Evolutionary conservation across 1,140 invertebrate genomes (phyloP), one percentile per base, ranked within the genome.

Genomic region (Psix sp.): DNA sequence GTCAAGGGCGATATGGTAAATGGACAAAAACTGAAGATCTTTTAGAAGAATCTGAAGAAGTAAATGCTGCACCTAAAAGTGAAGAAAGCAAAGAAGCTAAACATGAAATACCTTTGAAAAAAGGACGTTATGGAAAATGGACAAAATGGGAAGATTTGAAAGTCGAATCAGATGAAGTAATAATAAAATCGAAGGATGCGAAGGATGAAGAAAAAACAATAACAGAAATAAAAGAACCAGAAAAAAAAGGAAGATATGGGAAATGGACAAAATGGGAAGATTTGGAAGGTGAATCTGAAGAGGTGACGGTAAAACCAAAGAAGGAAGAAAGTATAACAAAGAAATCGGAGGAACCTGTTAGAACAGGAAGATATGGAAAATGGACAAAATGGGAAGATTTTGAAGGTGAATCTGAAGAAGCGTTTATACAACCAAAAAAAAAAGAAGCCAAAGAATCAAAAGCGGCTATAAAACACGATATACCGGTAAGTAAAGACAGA

Each of bases 181-280:
- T 10, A n/a, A 14, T 31, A 33, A 3, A 56, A 35, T 33, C 62
- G 31, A 45, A 65, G 43, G 74, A 76, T 49, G 60, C 18, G 20
- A 14, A 7, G 26, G 15, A 5, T 1, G 11, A 13, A 14, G 46
- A 33, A 0, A 36, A 5, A 20, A 49, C 16, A 9, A 49, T 16
- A 4, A 46, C 15, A 5, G 43, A 46, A 20, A 16, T 13, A 46
- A 45, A 20, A 36, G 26, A 62, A 35, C 36, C 62, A 7, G 40
- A 18, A n/a, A 31, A 18, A 29, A 38, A 35, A 54, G 54, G 66
- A 20, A 29, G 49, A 11, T 67, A 66, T 16, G 70, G 70, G 13
- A 74, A 74, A 13, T 74, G 73, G 68, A 65, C 40, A 0, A 77
- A 78, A 45, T 71, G 74, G 13, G 76, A 78, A 15, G 80, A 52